phyloP scores from a whole-genome alignment of 2,113 vertebrate species.

The Phylloscopus trochilus region DNA sequence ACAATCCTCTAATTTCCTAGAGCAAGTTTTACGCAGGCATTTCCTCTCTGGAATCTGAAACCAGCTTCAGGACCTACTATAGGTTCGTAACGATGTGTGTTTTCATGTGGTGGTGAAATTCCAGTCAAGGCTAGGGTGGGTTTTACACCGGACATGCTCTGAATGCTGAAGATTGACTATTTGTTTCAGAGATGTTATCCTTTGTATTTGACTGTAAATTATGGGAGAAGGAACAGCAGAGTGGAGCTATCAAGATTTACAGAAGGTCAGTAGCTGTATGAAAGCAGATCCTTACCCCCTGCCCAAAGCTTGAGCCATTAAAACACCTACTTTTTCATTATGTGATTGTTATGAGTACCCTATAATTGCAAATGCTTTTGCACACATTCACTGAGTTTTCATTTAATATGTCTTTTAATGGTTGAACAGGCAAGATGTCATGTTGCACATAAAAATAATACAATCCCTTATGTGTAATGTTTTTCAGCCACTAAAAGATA shows the following conservation, averaged over 20 bases:
- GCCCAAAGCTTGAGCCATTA: background rate
- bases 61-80: background rate
- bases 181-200: background rate
- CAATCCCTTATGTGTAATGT: background rate
- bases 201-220: background rate
- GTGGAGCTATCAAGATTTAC: background rate
- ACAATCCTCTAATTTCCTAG: background rate
- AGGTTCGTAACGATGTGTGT: fast-evolving
- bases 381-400: background rate
- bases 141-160: background rate
- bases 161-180: background rate
- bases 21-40: background rate
- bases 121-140: background rate
- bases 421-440: background rate
- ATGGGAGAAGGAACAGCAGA: background rate
- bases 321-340: background rate
- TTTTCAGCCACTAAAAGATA: background rate
- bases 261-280: background rate
- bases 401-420: background rate
- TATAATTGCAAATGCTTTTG: background rate
- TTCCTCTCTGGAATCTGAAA: background rate
- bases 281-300: background rate
- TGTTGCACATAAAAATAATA: background rate
- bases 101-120: background rate
- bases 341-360: background rate